phyloP scores from a whole-genome alignment of 2,888 invertebrate genomes.

The Ephialtes manifestator region DNA sequence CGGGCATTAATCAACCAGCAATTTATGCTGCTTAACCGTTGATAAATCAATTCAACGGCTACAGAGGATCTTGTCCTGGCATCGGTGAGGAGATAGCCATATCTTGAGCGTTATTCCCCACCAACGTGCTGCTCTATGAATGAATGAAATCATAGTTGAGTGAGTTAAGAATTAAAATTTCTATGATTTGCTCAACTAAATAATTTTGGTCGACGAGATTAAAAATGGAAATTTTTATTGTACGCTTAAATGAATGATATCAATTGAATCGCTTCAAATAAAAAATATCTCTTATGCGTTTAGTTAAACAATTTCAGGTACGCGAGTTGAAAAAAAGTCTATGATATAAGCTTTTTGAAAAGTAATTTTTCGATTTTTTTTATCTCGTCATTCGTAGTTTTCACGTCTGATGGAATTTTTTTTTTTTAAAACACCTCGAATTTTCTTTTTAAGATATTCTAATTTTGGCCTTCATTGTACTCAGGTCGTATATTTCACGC shows the following conservation, averaged over 20 bases:
- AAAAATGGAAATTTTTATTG: neutral
- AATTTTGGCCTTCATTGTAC: too few relatives aligned
- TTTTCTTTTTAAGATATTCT: too few relatives aligned
- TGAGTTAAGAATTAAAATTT: neutral
- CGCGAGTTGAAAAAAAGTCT: too few relatives aligned
- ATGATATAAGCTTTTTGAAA: too few relatives aligned
- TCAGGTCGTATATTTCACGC: too few relatives aligned
- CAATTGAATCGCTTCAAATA: too few relatives aligned
- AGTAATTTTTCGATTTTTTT: too few relatives aligned
- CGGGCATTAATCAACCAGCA: slow-evolving; percentile 77
- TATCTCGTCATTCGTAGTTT: too few relatives aligned
- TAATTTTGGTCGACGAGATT: neutral
- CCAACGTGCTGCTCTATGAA: neutral
- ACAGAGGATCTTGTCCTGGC: slow-evolving; percentile 64
- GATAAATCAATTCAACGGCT: slow-evolving; percentile 79
- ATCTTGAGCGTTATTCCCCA: slow-evolving; percentile 19
- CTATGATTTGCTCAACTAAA: neutral
- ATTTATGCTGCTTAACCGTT: slow-evolving; percentile 79
- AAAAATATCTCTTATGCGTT: too few relatives aligned
- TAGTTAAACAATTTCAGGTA: too few relatives aligned
- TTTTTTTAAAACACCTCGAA: too few relatives aligned
- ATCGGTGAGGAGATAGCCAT: slow-evolving; percentile 36
- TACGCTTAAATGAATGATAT: neutral
- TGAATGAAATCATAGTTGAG: neutral
- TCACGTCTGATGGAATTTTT: too few relatives aligned